Evolutionary conservation across 2,113 vertebrate species (phyloP).

Genomic region (Dolichotis patagonum): DNA sequence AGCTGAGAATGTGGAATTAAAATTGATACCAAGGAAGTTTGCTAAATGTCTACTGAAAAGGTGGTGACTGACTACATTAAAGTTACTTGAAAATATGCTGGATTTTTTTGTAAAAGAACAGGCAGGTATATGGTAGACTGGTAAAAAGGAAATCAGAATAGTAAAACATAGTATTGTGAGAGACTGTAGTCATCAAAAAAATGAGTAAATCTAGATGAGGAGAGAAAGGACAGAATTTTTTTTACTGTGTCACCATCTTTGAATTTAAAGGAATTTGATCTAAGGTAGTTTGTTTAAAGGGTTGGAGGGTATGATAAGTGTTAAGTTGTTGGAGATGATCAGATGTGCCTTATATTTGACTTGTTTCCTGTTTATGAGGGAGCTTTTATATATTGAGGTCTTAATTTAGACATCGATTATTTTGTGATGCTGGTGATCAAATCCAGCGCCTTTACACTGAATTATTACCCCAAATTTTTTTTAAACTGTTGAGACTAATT

Average conservation of each 20-base stretch:
- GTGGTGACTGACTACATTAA: neutral
- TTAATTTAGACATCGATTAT: neutral
- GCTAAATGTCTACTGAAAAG: constrained; percentile 10
- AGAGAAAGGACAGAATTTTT: neutral
- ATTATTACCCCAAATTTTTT: neutral
- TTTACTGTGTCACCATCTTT: neutral
- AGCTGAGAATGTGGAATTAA: neutral
- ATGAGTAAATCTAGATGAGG: neutral
- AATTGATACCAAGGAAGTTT: neutral
- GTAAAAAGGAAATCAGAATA: neutral
- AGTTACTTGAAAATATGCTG: neutral
- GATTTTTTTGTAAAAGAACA: constrained; percentile 2
- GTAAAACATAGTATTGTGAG: neutral
- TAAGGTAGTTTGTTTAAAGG: neutral
- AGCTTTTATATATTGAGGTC: neutral
- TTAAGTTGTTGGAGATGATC: neutral
- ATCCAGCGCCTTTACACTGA: neutral
- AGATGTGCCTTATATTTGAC: neutral
- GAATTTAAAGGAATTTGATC: neutral
- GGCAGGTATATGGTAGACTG: neutral
- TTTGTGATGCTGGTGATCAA: neutral
- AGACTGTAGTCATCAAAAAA: neutral
- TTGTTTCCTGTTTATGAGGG: neutral
- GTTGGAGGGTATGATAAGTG: neutral
- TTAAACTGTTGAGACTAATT: neutral